phyloP scores from a whole-genome alignment of 2,797 vertebrate species.

The Galago senegalensis region DNA sequence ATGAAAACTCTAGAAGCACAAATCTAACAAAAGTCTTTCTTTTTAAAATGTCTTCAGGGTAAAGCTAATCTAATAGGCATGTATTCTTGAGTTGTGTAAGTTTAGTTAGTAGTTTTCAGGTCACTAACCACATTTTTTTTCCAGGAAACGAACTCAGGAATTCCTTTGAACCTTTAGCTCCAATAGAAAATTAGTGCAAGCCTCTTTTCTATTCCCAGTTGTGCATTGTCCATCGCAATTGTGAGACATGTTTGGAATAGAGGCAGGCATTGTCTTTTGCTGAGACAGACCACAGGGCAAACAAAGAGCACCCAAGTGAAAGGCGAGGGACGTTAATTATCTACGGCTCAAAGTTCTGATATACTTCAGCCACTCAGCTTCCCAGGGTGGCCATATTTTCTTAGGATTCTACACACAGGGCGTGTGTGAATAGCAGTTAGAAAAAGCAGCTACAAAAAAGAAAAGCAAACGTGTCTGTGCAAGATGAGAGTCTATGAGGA shows the following conservation, averaged over 20 bases:
- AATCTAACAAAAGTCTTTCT: conserved; percentile 20
- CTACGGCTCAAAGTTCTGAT: background rate
- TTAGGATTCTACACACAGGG: background rate
- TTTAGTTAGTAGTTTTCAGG: conserved; percentile 60
- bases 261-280: background rate
- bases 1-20: background rate
- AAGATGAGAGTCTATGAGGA: background rate
- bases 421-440: background rate
- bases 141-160: conserved; percentile 49
- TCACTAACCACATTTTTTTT: conserved; percentile 5
- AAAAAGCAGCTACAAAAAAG: background rate
- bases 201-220: background rate
- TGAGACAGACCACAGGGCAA: background rate
- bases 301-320: background rate
- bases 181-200: conserved; percentile 1
- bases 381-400: background rate
- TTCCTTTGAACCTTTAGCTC: conserved; percentile 58
- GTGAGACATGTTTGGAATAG: background rate
- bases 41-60: conserved; percentile 23
- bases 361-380: background rate
- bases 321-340: background rate
- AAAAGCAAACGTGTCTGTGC: background rate
- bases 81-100: background rate
- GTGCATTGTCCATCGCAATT: background rate
- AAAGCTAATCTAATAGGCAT: background rate